A percentile compares a stretch with the other conserved stretches of the same genome.
Conservation (phyloP, 1,140 invertebrate genomes). For the Samia ricini region DNA sequence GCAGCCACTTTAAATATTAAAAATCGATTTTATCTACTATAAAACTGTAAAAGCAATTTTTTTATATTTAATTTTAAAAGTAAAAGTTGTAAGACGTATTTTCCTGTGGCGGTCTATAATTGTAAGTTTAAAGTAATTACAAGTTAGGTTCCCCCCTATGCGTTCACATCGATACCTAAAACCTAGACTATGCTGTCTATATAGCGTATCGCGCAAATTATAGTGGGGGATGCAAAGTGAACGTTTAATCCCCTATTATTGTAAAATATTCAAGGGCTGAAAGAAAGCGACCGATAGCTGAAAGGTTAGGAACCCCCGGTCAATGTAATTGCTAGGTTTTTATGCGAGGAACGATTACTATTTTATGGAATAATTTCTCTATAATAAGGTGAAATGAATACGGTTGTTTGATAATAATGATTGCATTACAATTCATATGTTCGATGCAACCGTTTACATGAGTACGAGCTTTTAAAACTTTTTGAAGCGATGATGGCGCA, state of each 20-base stretch:
- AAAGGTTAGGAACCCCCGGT: neutral
- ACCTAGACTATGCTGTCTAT: neutral
- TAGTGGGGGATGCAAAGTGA: neutral
- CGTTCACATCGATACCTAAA: neutral
- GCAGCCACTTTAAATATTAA: too few relatives aligned
- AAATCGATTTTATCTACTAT: too few relatives aligned
- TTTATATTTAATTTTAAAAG: neutral
- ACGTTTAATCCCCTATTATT: slow-evolving; percentile 2
- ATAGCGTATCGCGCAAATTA: slow-evolving; percentile 1
- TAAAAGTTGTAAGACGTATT: neutral
- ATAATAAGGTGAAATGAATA: neutral
- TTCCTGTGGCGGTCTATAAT: slow-evolving; percentile 1
- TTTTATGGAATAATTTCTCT: neutral
- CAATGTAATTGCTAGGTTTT: neutral
- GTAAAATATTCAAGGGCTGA: neutral
- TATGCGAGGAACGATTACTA: neutral
- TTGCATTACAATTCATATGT: too few relatives aligned
- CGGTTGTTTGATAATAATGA: neutral
- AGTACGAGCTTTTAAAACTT: too few relatives aligned
- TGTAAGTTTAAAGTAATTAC: slow-evolving; percentile 7
- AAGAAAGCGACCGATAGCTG: neutral
- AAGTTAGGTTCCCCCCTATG: neutral
- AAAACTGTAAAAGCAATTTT: neutral
- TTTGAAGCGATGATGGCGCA: too few relatives aligned
- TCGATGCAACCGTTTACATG: too few relatives aligned